Evolutionary conservation across 1,140 invertebrate species (phyloP).

Genomic region (Delia radicum): DNA sequence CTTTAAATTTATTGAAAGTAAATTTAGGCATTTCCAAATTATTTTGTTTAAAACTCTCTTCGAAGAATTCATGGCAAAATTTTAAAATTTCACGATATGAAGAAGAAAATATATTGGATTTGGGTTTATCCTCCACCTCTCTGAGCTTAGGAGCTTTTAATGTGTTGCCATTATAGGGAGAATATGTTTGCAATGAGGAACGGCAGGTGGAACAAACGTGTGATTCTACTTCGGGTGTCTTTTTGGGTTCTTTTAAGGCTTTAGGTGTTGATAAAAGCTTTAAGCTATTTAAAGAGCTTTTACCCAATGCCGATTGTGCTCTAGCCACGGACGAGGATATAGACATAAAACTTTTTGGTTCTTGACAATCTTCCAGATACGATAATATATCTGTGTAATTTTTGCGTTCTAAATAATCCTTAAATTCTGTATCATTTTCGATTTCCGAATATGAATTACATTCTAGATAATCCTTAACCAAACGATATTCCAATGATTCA

Average conservation of each 20-base stretch:
- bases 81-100: conserved; percentile 39
- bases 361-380: conserved; percentile 40
- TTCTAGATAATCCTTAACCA: conserved; percentile 48
- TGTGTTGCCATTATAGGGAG: not conserved
- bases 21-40: conserved; percentile 31
- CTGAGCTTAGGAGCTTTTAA: not conserved
- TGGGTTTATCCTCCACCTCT: not conserved
- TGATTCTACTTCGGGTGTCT: conserved; percentile 28
- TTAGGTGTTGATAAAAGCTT: conserved; percentile 41
- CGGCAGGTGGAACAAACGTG: conserved; percentile 37
- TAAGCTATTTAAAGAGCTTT: conserved; percentile 35
- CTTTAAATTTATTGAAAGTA: conserved; percentile 33
- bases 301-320: conserved; percentile 39
- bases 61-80: conserved; percentile 42
- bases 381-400: conserved; percentile 47
- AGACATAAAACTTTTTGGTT: conserved; percentile 38
- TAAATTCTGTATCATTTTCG: conserved; percentile 45
- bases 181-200: conserved; percentile 13
- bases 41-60: conserved; percentile 32
- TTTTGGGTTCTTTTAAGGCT: conserved; percentile 32
- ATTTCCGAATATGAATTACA: conserved; percentile 48
- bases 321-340: conserved; percentile 41
- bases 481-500: conserved; percentile 43
- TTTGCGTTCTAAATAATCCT: conserved; percentile 46
- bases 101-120: conserved; percentile 21